phyloP scores from a whole-genome alignment of 1,140 invertebrate genomes.

The Dendrolimus punctatus region DNA sequence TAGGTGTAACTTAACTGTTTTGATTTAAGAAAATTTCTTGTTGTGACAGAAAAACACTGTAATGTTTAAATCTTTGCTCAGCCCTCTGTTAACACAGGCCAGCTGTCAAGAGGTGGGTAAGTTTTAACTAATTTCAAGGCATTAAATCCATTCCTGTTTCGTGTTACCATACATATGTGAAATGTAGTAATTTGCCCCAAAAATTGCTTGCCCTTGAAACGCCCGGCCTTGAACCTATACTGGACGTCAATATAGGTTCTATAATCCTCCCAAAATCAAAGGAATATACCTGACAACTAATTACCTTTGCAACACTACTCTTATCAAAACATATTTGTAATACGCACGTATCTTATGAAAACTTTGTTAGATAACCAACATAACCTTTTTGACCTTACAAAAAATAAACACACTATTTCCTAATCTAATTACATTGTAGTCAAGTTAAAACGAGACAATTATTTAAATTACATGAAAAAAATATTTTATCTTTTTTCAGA shows the following conservation, averaged over 20 bases:
- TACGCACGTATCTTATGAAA: constrained; percentile 2
- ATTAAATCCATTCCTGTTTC: neutral
- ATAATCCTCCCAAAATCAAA: neutral
- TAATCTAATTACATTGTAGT: neutral
- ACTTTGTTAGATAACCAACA: constrained; percentile 46
- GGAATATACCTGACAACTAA: neutral
- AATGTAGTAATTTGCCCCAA: constrained; percentile 13
- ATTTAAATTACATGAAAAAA: constrained; percentile 2
- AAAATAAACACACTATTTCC: constrained; percentile 3
- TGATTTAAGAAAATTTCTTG: constrained; percentile 36
- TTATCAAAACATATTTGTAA: neutral
- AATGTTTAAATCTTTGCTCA: constrained; percentile 68
- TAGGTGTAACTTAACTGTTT: constrained; percentile 46
- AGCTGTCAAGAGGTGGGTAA: constrained; percentile 77
- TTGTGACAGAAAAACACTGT: constrained; percentile 58
- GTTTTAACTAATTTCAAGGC: constrained; percentile 42
- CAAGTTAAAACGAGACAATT: constrained; percentile 6
- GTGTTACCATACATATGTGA: no score
- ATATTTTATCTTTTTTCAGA: neutral
- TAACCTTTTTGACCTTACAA: constrained; percentile 57
- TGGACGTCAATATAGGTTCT: constrained; percentile 25
- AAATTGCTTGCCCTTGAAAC: constrained; percentile 42
- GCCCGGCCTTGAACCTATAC: constrained; percentile 52
- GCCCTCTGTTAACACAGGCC: constrained; percentile 65
- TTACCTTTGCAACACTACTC: neutral